Base-by-base conservation (phyloP, 2,888 invertebrate genomes). In the Orthosia gracilis region DNA sequence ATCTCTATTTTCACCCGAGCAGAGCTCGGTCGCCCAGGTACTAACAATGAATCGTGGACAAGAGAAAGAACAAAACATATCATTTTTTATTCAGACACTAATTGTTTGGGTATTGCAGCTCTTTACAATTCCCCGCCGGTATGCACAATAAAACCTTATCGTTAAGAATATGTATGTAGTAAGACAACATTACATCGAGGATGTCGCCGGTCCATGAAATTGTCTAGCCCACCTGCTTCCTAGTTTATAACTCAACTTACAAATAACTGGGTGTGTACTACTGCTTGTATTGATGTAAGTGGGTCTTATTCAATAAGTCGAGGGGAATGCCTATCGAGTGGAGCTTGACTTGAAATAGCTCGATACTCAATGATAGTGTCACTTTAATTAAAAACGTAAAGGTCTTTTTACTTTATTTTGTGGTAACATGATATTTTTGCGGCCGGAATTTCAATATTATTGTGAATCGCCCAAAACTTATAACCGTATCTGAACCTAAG, bases 171-270 rank as follows among this genome's bases (percentile, higher is more conserved):
- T 86, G 88, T 80, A 76, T 86, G 88, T 80, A 76, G 85, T 57
- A 84, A 88, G 69, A 72, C 63, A 69, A 69, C 63, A 84, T 88
- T 86, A 80, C 73, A 69, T 57, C 63, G 57, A 75, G 85, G 86
- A 80, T 77, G 85, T 67, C 76, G 72, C 45, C 70, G 70, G 77
- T 13, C 65, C 88, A 78, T 86, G 87, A 86, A 86, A 88, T 86
- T 83, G 79, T 85, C 72, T 65, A 40, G 47, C 47, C 26, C 26
- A 17, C 13, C 52, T 49, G 40, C 69, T 86, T 86, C 88, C 88
- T 88, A 66, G 64, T 65, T 21, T 62, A 71, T 55, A 74, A 78
- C 70, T 66, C 68, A 52, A 55, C 73, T 55, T 50, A 54, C 26
- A 84, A 65, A 71, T 58, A 61, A 59, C 54, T 73, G 55, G 31